phyloP scores from a whole-genome alignment of 2,113 vertebrate species.

The Genyomyrus donnyi region DNA sequence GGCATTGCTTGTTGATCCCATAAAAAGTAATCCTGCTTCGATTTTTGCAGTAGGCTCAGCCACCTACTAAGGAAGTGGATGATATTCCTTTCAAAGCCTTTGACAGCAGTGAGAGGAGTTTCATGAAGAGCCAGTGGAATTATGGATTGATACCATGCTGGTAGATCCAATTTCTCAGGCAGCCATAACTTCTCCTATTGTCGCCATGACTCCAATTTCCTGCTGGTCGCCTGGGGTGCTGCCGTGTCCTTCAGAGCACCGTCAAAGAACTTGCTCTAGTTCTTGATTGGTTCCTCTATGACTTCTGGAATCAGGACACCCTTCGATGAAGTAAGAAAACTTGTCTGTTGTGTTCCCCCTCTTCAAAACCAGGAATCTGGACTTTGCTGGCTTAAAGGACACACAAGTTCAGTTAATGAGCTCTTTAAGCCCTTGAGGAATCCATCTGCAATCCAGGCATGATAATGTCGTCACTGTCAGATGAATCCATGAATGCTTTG shows the following conservation, averaged over 20 bases:
- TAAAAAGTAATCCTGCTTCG: background rate
- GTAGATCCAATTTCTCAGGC: background rate
- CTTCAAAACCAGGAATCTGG: background rate
- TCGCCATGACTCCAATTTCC: background rate
- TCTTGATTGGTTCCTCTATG: background rate
- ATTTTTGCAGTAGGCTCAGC: background rate
- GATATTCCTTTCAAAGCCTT: background rate
- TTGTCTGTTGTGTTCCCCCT: background rate
- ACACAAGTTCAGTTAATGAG: background rate
- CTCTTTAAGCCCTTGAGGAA: background rate
- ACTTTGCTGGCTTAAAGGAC: background rate
- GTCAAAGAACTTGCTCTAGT: background rate
- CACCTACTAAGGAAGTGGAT: background rate
- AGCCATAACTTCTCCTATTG: background rate
- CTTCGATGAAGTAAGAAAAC: background rate
- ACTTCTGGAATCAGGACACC: background rate
- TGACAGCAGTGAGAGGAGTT: background rate
- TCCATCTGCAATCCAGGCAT: background rate
- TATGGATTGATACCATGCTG: background rate
- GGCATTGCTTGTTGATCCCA: background rate
- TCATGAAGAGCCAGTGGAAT: background rate
- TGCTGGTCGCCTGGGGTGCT: background rate
- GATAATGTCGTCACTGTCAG: background rate
- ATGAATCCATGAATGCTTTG: background rate
- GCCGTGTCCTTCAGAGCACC: background rate